phyloP scores from a whole-genome alignment of 1,140 invertebrate genomes.

The Metopolophium dirhodum region DNA sequence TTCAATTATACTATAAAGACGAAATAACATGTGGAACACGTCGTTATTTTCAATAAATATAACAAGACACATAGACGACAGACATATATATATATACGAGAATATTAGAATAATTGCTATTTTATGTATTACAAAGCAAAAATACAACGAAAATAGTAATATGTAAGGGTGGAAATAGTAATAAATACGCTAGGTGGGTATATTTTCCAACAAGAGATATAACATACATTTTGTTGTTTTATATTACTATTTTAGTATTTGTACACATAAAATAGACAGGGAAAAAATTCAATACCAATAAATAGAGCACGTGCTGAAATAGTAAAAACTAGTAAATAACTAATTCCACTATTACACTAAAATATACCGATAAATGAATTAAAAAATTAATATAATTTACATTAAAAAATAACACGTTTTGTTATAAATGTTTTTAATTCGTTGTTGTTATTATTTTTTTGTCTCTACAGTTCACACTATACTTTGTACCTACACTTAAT shows the following conservation, averaged over 20 bases:
- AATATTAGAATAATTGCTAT: conserved; percentile 6
- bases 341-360: too few relatives aligned
- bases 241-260: neutral
- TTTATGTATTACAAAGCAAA: neutral
- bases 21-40: neutral
- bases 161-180: neutral
- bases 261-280: neutral
- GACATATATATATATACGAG: too few relatives aligned
- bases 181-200: neutral
- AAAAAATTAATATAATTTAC: too few relatives aligned
- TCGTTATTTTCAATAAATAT: conserved; percentile 33
- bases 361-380: too few relatives aligned
- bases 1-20: neutral
- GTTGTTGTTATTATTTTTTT: too few relatives aligned
- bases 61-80: neutral
- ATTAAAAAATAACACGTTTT: too few relatives aligned
- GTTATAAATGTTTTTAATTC: too few relatives aligned
- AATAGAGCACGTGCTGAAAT: too few relatives aligned
- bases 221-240: neutral
- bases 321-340: too few relatives aligned
- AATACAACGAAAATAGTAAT: neutral
- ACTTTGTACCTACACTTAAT: too few relatives aligned
- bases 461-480: too few relatives aligned
- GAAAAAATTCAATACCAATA: neutral
- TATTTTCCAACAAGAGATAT: neutral